These are phyloP conservation scores for Leucophenga montana DNA, from an alignment of 2,888 invertebrate species.

Conservation along the genomic window DNA sequence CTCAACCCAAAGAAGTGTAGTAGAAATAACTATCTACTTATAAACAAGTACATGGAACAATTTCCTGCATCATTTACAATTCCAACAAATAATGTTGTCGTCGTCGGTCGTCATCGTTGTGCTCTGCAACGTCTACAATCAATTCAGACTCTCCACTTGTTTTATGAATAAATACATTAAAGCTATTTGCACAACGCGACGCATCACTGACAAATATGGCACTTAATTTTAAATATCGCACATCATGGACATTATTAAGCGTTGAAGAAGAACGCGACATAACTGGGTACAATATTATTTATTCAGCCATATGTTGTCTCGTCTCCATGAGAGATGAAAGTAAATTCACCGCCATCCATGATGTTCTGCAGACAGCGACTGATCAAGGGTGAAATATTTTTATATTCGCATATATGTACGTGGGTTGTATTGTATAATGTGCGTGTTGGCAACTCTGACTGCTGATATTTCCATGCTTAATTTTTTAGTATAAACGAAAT, in stretches of 20 bases:
- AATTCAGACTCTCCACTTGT: slow-evolving; percentile 8
- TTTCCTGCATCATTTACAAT: slow-evolving; percentile 14
- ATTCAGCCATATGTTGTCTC: slow-evolving; percentile 24
- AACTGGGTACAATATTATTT: slow-evolving; percentile 13
- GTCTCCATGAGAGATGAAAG: slow-evolving; percentile 13
- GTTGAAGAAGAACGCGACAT: slow-evolving; percentile 17
- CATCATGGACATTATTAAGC: slow-evolving; percentile 42
- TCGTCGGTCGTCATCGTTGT: neutral
- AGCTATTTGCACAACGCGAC: slow-evolving; percentile 20
- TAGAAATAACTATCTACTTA: no score
- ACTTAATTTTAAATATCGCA: slow-evolving; percentile 57
- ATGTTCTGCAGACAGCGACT: neutral
- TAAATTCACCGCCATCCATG: slow-evolving; percentile 14
- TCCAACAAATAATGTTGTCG: neutral
- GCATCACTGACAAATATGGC: slow-evolving; percentile 52
- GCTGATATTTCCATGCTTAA: no score
- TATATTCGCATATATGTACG: no score
- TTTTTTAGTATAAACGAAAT: no score
- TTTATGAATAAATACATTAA: slow-evolving; percentile 24
- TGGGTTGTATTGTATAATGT: no score
- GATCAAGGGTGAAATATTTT: neutral
- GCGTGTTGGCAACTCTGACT: no score
- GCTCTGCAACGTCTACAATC: neutral
- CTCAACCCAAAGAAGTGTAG: no score
- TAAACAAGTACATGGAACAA: slow-evolving; percentile 15